Conservation (phyloP, 1,140 invertebrate genomes). For the Samia ricini region DNA sequence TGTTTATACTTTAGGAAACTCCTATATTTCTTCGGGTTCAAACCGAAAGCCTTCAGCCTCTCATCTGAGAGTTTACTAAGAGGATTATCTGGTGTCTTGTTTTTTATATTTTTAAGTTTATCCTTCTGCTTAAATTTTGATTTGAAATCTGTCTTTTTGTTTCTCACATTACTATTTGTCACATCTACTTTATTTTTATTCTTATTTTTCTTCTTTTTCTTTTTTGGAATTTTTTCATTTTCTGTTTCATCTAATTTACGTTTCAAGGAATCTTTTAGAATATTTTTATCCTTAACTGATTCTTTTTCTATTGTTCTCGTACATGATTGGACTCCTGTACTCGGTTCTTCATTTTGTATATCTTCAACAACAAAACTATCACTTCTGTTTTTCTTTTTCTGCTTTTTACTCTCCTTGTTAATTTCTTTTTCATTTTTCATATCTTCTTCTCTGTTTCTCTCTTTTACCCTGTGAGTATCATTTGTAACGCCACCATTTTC, state of each 20-base stretch:
- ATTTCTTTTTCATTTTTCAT: conserved; percentile 8
- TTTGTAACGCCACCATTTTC: conserved; percentile 11
- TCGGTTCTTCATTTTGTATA: conserved; percentile 16
- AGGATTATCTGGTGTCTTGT: conserved; percentile 45
- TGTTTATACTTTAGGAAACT: conserved; percentile 76
- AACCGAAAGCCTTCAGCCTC: conserved; percentile 91
- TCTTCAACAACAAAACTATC: conserved; percentile 21
- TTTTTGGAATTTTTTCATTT: conserved; percentile 2
- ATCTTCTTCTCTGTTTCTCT: background rate
- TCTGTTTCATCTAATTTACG: conserved; percentile 21
- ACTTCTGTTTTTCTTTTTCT: conserved; percentile 28
- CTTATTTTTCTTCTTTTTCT: conserved; percentile 9
- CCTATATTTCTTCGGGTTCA: conserved; percentile 92
- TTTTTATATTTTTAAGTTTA: conserved; percentile 46
- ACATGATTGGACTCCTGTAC: conserved; percentile 12
- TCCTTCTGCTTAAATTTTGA: conserved; percentile 35
- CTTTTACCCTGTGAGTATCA: conserved; percentile 13
- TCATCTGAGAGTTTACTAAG: conserved; percentile 82
- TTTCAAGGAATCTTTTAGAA: conserved; percentile 15
- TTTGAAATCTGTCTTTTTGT: conserved; percentile 41
- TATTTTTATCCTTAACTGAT: conserved; percentile 29
- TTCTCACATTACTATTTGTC: conserved; percentile 18
- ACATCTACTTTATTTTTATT: conserved; percentile 26
- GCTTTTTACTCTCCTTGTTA: conserved; percentile 20
- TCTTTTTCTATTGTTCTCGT: background rate